These are phyloP conservation scores for Theretra japonica DNA, from an alignment of 2,888 invertebrate genomes.

Conservation along the genomic window DNA sequence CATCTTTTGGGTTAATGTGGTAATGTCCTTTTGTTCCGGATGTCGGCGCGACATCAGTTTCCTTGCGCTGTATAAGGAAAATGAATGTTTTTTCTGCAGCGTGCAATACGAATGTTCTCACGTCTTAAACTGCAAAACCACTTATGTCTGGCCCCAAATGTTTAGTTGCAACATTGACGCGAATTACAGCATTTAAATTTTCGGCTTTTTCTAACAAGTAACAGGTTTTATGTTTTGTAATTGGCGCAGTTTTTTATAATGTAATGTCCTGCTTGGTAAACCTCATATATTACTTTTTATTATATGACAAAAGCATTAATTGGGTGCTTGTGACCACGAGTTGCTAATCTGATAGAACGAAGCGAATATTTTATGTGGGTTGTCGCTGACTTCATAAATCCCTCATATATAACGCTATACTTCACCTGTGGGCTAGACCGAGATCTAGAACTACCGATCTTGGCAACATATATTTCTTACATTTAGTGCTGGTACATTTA, in stretches of 20 bases:
- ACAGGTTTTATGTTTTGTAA: constrained; percentile 12
- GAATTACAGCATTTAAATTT: background rate
- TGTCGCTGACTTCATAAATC: too few relatives aligned
- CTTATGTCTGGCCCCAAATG: background rate
- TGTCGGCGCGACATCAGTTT: background rate
- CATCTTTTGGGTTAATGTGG: background rate
- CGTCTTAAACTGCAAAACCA: background rate
- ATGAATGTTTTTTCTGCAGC: background rate
- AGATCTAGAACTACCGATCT: too few relatives aligned
- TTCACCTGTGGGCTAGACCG: too few relatives aligned
- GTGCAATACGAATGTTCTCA: background rate
- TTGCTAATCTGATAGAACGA: too few relatives aligned
- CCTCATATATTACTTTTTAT: background rate
- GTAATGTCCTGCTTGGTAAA: background rate
- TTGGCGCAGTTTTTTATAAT: background rate
- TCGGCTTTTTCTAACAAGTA: constrained; percentile 6
- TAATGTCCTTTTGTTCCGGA: background rate
- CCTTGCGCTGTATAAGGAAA: background rate
- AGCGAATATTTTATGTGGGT: too few relatives aligned
- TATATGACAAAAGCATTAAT: background rate
- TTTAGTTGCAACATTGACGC: background rate
- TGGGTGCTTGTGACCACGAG: too few relatives aligned
- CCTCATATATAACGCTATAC: too few relatives aligned
- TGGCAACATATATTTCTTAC: too few relatives aligned
- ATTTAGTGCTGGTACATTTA: too few relatives aligned